Evolutionary conservation across 2,113 vertebrate species (phyloP), one percentile per base, ranked within the genome.

Genomic region (Synodontis membranacea): DNA sequence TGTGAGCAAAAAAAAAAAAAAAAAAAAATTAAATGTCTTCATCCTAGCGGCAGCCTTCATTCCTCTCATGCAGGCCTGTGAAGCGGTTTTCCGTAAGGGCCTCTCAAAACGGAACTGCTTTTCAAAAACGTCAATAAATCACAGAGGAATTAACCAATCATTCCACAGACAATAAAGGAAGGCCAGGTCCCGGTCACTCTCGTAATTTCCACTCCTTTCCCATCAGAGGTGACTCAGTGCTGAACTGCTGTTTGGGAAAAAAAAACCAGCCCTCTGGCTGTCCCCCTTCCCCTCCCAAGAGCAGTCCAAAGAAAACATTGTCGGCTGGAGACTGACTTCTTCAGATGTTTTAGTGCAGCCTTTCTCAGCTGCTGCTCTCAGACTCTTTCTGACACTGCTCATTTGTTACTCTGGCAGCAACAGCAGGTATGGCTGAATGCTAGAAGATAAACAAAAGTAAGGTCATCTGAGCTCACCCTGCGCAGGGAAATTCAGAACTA

Each of bases 221-320:
- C 64, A 84, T 90, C 87, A 87, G 76, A 86, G 68, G 80, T 88
- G 89, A 90, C 86, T 87, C 85, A 85, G 85, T 62, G 58, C 74
- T 78, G 82, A 83, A 84, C 83, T 75, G 83, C 72, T 54, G 37
- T 85, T 88, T 88, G 54, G 82, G 82, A 85, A 83, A 88, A 4
- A 66, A 84, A n/a, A 74, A 58, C 58, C 31, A 50, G n/a, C 87
- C 62, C 79, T 85, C 52, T 39, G 86, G 84, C 86, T 76, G 68
- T 86, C 75, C n/a, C 68, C 48, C 78, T 83, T 42, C 82, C 68
- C 82, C 52, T 50, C 39, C 70, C 62, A 25, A 74, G 82, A 81
- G 70, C 44, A 85, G 66, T 62, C 87, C 66, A 88, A 87, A 86
- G 83, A 84, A 89, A 91, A 89, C 80, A 85, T 11, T 89, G 86